phyloP scores from a whole-genome alignment of 2,888 invertebrate genomes.

The Ophonus ardosiacus region DNA sequence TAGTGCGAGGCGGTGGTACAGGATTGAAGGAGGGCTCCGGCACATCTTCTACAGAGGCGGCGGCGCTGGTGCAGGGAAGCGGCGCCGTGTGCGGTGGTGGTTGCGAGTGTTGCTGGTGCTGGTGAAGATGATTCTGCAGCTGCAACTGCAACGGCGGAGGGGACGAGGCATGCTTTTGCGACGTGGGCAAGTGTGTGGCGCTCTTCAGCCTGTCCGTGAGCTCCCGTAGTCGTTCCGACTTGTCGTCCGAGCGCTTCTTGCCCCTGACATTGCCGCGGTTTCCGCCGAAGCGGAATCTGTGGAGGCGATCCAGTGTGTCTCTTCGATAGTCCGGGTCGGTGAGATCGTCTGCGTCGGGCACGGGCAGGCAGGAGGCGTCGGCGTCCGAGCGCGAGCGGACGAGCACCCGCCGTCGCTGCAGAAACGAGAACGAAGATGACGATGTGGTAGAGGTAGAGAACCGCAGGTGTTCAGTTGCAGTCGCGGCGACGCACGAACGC shows the following conservation, averaged over 20 bases:
- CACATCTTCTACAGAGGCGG: slow-evolving; percentile 69
- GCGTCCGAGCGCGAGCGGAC: slow-evolving; percentile 73
- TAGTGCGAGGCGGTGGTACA: slow-evolving; percentile 72
- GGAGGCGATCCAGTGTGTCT: slow-evolving; percentile 90
- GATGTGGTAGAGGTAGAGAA: slow-evolving; percentile 40
- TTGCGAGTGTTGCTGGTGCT: slow-evolving; percentile 74
- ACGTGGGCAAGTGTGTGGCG: slow-evolving; percentile 62
- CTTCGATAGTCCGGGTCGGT: slow-evolving; percentile 68
- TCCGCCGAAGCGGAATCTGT: slow-evolving; percentile 86
- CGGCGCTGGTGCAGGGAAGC: slow-evolving; percentile 76
- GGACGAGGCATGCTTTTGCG: slow-evolving; percentile 51
- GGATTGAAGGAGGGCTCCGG: slow-evolving; percentile 69
- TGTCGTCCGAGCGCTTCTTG: slow-evolving; percentile 76
- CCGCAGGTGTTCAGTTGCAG: slow-evolving; percentile 36
- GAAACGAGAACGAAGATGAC: slow-evolving; percentile 40
- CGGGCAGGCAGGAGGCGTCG: slow-evolving; percentile 29
- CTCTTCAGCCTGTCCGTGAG: slow-evolving; percentile 88
- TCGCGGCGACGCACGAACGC: slow-evolving; percentile 51
- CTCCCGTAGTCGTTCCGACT: slow-evolving; percentile 85
- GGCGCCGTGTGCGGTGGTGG: slow-evolving; percentile 15
- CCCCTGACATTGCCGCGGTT: slow-evolving; percentile 71
- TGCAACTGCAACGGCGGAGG: slow-evolving; percentile 74
- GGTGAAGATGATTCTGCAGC: slow-evolving; percentile 74
- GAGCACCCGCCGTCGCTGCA: slow-evolving; percentile 73
- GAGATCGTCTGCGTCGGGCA: slow-evolving; percentile 2